Base-by-base conservation (phyloP, 1,140 invertebrate species). In the Leptoteleia sp. region DNA sequence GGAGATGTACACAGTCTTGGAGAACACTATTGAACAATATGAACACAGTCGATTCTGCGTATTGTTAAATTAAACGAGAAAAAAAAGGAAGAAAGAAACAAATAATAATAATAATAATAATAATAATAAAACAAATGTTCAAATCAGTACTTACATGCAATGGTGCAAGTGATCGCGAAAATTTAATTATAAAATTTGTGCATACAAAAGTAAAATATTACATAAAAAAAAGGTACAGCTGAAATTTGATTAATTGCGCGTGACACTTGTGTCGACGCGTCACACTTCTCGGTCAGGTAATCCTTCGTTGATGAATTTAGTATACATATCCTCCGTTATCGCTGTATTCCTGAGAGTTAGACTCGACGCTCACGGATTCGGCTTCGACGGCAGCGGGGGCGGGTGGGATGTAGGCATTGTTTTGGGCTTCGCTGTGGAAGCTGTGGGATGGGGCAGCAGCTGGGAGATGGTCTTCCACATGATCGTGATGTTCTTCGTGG, bases 281-380 rank as follows among this genome's bases (percentile, higher is more conserved):
- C 19, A 42, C 42, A 29, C 27, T 67, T 72, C 25, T 72, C 22
- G 13, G 13, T 48, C 16, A 50, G 6, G 7, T 15, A 27, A 27
- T 61, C 43, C n/a, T n/a, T n/a, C 35, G n/a, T 47, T 45, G 31
- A 47, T 61, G 22, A 27, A 33, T 35, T 68, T 83, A 85, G 68
- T 89, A 89, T 9, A 87, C 37, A 48, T 89, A 89, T 13, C 84
- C 87, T 55, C 88, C 88, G 12, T 88, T 85, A 8, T 59, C 54
- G 64, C 40, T 87, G 29, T 70, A 48, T 8, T 76, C 77, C 61
- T 73, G 29, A 11, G 6, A 16, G 61, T 17, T 43, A 27, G 71
- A 22, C 2, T 76, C 67, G 0, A 80, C 33, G 43, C 35, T 73
- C 7, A 75, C 67, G 29, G 72, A 40, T 37, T 79, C 75, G 7